These are phyloP conservation scores for Diachrysia chrysitis DNA, from an alignment of 2,888 invertebrate genomes.

Conservation along the genomic window DNA sequence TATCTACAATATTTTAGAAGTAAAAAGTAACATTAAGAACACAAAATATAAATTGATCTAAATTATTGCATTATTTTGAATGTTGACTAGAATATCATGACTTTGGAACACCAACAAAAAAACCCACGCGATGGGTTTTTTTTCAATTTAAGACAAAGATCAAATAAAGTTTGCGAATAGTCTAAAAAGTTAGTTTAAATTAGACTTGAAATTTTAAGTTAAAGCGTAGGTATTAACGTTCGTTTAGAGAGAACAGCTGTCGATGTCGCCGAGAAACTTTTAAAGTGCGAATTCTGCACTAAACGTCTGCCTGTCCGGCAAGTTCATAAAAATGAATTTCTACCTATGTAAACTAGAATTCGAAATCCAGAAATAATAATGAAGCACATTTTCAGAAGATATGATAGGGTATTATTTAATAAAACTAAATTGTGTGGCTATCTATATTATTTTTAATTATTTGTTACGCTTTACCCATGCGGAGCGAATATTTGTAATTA, in stretches of 20 bases:
- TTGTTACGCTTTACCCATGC: no score
- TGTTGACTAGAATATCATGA: background rate
- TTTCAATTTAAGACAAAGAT: background rate
- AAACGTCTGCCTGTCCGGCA: constrained; percentile 56
- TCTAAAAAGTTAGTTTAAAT: constrained; percentile 44
- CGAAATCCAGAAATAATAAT: constrained; percentile 31
- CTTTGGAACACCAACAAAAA: no score
- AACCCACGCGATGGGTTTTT: no score
- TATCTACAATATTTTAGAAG: constrained; percentile 12
- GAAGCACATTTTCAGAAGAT: background rate
- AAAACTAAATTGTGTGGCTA: background rate
- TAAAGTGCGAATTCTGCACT: constrained; percentile 63
- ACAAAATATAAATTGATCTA: no score
- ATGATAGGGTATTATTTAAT: background rate
- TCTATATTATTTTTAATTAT: no score
- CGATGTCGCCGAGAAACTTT: constrained; percentile 63
- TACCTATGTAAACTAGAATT: constrained; percentile 62
- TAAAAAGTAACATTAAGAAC: background rate
- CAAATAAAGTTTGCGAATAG: background rate
- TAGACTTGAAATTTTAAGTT: constrained; percentile 57
- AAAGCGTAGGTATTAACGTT: constrained; percentile 69
- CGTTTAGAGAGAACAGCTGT: constrained; percentile 69
- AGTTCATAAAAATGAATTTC: constrained; percentile 70
- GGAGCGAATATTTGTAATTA: no score
- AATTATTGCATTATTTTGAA: background rate